Conservation (phyloP, 1,140 invertebrate genomes). For the Brachionus koreanus region DNA sequence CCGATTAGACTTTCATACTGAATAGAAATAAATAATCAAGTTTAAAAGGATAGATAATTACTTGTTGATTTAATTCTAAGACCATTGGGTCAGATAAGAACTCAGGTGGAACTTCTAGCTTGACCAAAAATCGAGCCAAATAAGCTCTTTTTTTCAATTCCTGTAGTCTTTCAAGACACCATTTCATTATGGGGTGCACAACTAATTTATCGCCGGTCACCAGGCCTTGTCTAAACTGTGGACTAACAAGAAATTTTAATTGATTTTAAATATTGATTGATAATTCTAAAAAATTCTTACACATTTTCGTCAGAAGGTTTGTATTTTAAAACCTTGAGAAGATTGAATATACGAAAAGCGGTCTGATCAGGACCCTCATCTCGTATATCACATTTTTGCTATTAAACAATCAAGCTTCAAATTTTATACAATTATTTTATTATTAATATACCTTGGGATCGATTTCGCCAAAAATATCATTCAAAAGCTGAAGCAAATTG, state of each 20-base stretch:
- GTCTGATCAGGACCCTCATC: constrained; percentile 65
- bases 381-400: constrained; percentile 64
- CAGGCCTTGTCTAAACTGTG: constrained; percentile 67
- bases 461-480: constrained; percentile 67
- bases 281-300: constrained; percentile 18
- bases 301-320: constrained; percentile 63
- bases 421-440: background rate
- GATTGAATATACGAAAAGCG: constrained; percentile 64
- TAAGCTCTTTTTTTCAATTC: constrained; percentile 76
- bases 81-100: constrained; percentile 73
- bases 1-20: constrained; percentile 74
- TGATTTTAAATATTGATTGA: background rate
- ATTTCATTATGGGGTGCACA: constrained; percentile 73
- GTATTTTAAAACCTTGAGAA: constrained; percentile 68
- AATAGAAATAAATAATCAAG: background rate
- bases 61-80: constrained; percentile 67
- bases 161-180: constrained; percentile 69
- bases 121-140: constrained; percentile 70
- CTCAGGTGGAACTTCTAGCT: constrained; percentile 75
- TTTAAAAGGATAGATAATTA: constrained; percentile 47
- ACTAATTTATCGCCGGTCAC: constrained; percentile 70
- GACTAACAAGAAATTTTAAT: constrained; percentile 47
- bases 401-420: constrained; percentile 39
- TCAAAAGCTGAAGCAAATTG: constrained; percentile 70
- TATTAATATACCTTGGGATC: constrained; percentile 61